Base-by-base conservation (phyloP, 35 echinoderm and acorn worm genomes). In the Eucidaris tribuloides region DNA sequence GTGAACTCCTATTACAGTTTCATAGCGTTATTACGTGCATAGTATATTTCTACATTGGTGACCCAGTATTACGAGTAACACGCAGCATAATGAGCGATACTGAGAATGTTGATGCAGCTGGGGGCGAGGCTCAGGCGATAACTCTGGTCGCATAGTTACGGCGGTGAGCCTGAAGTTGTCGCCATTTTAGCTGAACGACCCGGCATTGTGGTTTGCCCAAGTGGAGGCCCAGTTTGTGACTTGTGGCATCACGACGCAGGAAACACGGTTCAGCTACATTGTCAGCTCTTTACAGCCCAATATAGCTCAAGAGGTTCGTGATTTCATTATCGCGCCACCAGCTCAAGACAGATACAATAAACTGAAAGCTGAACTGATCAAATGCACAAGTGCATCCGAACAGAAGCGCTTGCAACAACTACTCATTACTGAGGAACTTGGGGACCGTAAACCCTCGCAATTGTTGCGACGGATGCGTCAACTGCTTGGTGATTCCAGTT, bases 351-450 rank as follows among this genome's bases (percentile, higher is more conserved):
- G 24, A 28, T 24, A 9, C 45, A n/a, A n/a, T n/a, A n/a, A n/a
- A n/a, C n/a, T n/a, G n/a, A n/a, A n/a, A n/a, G n/a, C n/a, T n/a
- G n/a, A 84, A 31, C 60, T 84, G 4, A 71, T 84, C 22, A 48
- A 44, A 20, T 24, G 81, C 2, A 84, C 25, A 13, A 35, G 59
- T 0, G 62, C 3, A 6, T 71, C 61, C 5, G 61, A 84, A 36
- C 81, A 84, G 43, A 84, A 84, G 23, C 81, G 81, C 19, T 27
- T 84, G n/a, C n/a, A n/a, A n/a, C 86, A 89, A 39, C 33, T 89
- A 33, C 56, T 89, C 27, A 81, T 56, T 19, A 29, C 78, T 4
- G 86, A 89, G 37, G 77, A 89, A 81, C 62, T 89, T 4, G 86
- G 77, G 4, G 86, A 89, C 25, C 58, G 42, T 23, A 89, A 89